Conservation (phyloP, 2,113 vertebrate species). For the Xenopus laevis region DNA sequence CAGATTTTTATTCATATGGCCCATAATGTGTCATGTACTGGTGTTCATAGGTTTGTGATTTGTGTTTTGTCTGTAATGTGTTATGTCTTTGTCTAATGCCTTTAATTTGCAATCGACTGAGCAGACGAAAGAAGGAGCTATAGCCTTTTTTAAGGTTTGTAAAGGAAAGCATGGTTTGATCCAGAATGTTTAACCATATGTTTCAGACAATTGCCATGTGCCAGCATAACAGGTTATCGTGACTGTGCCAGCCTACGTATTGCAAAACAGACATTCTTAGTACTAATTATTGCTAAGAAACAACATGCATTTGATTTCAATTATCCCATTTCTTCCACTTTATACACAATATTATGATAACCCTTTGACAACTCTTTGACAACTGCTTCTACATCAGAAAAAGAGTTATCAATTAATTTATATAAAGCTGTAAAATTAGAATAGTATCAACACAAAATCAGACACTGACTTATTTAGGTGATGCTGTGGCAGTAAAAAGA, state of each 20-base stretch:
- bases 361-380: no score
- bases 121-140: conserved; percentile 95
- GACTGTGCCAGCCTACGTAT: conserved; percentile 20
- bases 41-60: conserved; percentile 48
- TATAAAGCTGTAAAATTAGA: no score
- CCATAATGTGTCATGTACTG: conserved; percentile 40
- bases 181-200: conserved; percentile 45
- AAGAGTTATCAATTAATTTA: no score
- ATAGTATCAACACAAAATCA: no score
- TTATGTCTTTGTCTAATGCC: conserved; percentile 72
- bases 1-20: no score
- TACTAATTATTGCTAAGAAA: no score
- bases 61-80: conserved; percentile 78
- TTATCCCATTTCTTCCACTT: no score
- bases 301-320: no score
- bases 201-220: conserved; percentile 9
- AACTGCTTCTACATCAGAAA: no score
- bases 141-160: conserved; percentile 99
- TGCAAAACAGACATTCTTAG: not conserved
- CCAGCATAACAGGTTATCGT: conserved; percentile 26
- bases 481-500: no score
- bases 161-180: conserved; percentile 58
- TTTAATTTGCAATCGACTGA: conserved; percentile 64
- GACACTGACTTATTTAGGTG: no score
- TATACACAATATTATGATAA: no score